Evolutionary conservation across 2,888 invertebrate genomes (phyloP).

Genomic region (Nasonia oneida): DNA sequence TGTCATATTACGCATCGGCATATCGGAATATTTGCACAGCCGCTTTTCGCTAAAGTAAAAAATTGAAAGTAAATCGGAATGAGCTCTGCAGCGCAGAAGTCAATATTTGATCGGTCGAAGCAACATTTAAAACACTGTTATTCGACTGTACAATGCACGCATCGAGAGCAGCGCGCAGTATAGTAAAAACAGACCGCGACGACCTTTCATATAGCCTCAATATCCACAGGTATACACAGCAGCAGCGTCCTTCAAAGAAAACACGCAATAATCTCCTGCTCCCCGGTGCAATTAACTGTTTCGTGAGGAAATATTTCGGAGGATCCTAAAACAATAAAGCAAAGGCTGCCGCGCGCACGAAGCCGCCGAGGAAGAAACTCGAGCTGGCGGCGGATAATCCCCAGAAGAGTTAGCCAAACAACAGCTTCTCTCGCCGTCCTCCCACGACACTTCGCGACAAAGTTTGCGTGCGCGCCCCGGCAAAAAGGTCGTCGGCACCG

Average conservation of each 20-base stretch:
- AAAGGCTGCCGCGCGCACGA: not conserved
- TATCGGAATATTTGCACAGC: not conserved
- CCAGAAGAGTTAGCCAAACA: conserved; percentile 29
- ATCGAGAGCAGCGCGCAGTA: not conserved
- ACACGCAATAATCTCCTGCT: not conserved
- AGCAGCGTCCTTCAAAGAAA: conserved; percentile 1
- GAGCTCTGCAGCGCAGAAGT: not conserved
- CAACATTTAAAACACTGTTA: not conserved
- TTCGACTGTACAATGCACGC: not conserved
- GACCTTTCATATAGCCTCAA: not conserved
- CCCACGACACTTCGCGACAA: not conserved
- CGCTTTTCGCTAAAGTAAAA: not conserved
- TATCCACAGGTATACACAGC: not conserved
- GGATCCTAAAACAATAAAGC: conserved; percentile 51
- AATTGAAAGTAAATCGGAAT: not conserved
- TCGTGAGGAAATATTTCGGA: conserved; percentile 42
- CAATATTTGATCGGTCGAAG: not conserved
- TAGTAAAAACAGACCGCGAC: not conserved
- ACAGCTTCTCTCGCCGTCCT: conserved; percentile 8
- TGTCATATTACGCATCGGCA: not conserved
- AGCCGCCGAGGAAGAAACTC: not conserved
- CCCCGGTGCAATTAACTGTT: conserved; percentile 19
- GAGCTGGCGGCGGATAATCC: conserved; percentile 34
- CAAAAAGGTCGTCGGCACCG: conserved; percentile 28
- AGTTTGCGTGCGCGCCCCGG: not conserved